Percentiles rank a stretch among this genome's conserved stretches.
phyloP scores from a whole-genome alignment of 2,797 vertebrate genomes.

The Harpagifer antarcticus region DNA sequence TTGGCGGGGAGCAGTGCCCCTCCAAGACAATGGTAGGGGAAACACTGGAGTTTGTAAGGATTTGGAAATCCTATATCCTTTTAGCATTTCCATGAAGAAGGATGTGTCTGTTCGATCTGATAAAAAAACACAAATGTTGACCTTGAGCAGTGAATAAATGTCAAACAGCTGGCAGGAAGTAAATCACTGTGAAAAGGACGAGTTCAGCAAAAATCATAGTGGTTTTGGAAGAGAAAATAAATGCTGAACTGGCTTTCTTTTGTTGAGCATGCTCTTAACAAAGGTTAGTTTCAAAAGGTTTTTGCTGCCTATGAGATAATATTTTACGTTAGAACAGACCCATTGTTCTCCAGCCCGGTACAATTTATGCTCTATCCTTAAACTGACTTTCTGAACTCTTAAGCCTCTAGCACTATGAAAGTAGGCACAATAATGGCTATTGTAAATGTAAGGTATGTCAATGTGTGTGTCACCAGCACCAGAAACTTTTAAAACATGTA shows the following conservation, averaged over 20 bases:
- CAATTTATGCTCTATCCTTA: conserved; percentile 37
- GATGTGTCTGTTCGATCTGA: conserved; percentile 23
- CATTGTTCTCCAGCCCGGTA: conserved; percentile 40
- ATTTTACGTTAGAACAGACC: conserved; percentile 22
- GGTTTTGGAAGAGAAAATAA: conserved; percentile 61
- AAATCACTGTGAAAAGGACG: conserved; percentile 56
- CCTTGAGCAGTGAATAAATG: conserved; percentile 53
- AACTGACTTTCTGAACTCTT: conserved; percentile 28
- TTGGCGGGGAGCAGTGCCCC: too few species aligned
- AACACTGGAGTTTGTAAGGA: too few species aligned
- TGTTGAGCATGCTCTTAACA: conserved; percentile 70
- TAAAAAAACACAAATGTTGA: conserved; percentile 46
- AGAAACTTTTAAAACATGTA: background rate
- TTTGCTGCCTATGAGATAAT: conserved; percentile 56
- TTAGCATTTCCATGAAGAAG: background rate
- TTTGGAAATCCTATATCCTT: background rate
- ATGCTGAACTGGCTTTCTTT: conserved; percentile 72
- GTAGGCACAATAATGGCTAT: conserved; percentile 11
- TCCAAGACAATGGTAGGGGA: too few species aligned
- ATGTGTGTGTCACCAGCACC: background rate
- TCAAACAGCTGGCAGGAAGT: conserved; percentile 53
- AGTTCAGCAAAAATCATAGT: conserved; percentile 64
- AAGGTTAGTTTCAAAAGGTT: conserved; percentile 67
- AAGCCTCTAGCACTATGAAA: conserved; percentile 1
- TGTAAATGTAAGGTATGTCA: background rate